Conservation (phyloP, 2,113 vertebrate species). For the Leptodactylus fuscus region DNA sequence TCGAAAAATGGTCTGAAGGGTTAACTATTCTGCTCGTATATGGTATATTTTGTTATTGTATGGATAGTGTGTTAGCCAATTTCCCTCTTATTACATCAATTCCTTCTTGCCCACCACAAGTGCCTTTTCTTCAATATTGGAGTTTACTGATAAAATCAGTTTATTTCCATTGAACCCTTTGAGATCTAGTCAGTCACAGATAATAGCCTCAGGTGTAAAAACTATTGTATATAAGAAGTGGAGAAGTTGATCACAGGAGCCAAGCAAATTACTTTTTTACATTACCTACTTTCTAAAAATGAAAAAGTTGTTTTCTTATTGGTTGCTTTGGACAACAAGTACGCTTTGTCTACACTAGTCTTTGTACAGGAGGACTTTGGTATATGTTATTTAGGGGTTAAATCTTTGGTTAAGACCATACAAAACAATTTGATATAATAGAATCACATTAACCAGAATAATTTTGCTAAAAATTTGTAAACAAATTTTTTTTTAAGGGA, state of each 20-base stretch:
- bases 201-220: neutral
- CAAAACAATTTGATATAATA: neutral
- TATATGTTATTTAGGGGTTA: neutral
- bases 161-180: neutral
- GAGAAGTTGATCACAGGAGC: neutral
- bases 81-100: neutral
- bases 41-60: neutral
- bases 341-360: neutral
- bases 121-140: constrained; percentile 31
- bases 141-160: neutral
- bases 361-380: neutral
- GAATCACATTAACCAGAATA: neutral
- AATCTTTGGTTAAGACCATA: neutral
- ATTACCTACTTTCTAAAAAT: neutral
- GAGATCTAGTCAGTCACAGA: neutral
- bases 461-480: neutral
- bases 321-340: neutral
- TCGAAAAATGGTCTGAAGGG: neutral
- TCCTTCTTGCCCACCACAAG: constrained; percentile 6
- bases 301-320: neutral
- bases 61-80: no score
- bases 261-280: neutral
- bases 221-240: neutral
- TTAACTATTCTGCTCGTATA: neutral
- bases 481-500: constrained; percentile 20